Conservation (phyloP, 2,113 vertebrate species). For the Hirundichthys speculiger region DNA sequence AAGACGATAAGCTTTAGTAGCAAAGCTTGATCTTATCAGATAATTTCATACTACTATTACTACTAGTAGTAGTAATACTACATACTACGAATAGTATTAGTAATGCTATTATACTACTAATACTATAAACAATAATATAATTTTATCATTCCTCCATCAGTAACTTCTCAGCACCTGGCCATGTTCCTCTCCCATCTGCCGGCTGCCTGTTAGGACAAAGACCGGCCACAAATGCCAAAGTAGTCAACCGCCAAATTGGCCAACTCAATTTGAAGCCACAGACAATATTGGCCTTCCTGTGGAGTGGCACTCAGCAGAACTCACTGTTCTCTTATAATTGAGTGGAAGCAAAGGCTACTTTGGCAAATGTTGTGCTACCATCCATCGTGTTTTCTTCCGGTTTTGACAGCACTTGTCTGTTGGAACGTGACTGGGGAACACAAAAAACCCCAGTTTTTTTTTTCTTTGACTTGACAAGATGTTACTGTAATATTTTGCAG, state of each 20-base stretch:
- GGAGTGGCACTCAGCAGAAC: slow-evolving; percentile 46
- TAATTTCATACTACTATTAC: too few relatives aligned
- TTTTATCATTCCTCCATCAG: slow-evolving; percentile 41
- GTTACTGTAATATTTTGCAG: slow-evolving; percentile 3
- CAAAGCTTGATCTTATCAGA: slow-evolving; percentile 9
- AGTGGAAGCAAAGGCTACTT: slow-evolving; percentile 28
- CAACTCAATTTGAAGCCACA: slow-evolving; percentile 32
- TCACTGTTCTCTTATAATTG: slow-evolving; percentile 50
- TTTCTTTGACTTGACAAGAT: slow-evolving; percentile 1
- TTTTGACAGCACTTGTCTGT: slow-evolving; percentile 27
- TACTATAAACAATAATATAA: neutral
- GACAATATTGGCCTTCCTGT: slow-evolving; percentile 39
- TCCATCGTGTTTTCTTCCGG: slow-evolving; percentile 31
- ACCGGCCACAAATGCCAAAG: slow-evolving; percentile 24
- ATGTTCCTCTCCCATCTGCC: slow-evolving; percentile 43
- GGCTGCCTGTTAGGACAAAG: slow-evolving; percentile 50
- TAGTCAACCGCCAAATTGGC: slow-evolving; percentile 50
- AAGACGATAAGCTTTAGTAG: neutral
- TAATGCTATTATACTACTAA: too few relatives aligned
- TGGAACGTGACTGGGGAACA: slow-evolving; percentile 2
- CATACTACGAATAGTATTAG: too few relatives aligned
- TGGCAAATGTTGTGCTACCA: slow-evolving; percentile 36
- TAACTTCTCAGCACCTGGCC: slow-evolving; percentile 48
- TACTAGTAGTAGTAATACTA: too few relatives aligned
- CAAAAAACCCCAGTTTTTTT: slow-evolving; percentile 2